Evolutionary conservation across 2,888 invertebrate genomes (phyloP), one percentile per base, ranked within the genome.

Genomic region (Drosophila seclusa): DNA sequence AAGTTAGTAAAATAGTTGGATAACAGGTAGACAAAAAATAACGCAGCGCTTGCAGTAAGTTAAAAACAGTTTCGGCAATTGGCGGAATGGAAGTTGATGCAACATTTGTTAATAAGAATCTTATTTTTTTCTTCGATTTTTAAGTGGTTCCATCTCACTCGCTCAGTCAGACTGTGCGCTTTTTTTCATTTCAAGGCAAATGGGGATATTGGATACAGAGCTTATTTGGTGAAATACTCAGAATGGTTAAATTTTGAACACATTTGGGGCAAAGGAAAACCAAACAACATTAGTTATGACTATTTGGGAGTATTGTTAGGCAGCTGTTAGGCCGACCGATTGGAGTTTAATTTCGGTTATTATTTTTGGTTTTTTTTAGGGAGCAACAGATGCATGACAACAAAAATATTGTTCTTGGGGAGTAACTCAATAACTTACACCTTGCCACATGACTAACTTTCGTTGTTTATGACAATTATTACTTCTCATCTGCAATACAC

Each of bases 401-500:
- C 48, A 48, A 32, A 5, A 31, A 16, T 57, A 52, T 63, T 29
- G 54, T 45, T 68, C 27, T 57, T 34, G 34, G 80, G 54, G 21
- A 62, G 36, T 8, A 45, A 16, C 65, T 69, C 40, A 48, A 63
- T 38, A 65, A 87, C 84, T 89, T 87, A 84, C 90, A 78, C 53
- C 79, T 85, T 42, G 52, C 63, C 73, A 66, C 40, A 63, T 36
- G 63, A 70, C 66, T 62, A 59, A 67, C 50, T 27, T 52, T 36
- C 29, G 55, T 54, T 48, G 8, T 67, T 32, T 68, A 58, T 32
- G 49, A 61, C 42, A 72, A 72, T 69, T 88, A 88, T 21, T 48
- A 6, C 66, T 79, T 87, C 21, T 81, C 80, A 89, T 85, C 84
- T 85, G 84, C 53, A 89, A 85, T 62, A 72, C 52, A 73, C 27